Conservation (phyloP, 1,140 invertebrate genomes). For the Diprion similis region DNA sequence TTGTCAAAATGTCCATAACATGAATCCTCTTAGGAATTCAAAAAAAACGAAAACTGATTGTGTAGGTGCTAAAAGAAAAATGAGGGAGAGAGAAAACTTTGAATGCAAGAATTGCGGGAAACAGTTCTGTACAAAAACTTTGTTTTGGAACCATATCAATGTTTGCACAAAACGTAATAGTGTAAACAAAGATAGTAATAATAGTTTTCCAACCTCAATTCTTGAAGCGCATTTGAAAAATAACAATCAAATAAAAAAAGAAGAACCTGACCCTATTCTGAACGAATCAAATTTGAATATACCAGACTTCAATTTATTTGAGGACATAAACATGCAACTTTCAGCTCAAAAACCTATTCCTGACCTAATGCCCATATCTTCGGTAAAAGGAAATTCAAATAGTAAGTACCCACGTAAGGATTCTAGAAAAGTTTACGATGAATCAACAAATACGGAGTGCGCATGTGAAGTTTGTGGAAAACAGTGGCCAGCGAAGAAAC, state of each 20-base stretch:
- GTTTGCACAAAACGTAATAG: constrained; percentile 38
- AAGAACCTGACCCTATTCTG: constrained; percentile 38
- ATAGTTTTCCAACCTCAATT: constrained; percentile 43
- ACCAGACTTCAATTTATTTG: constrained; percentile 59
- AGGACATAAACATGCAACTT: constrained; percentile 57
- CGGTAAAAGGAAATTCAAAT: constrained; percentile 36
- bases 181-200: constrained; percentile 3
- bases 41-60: constrained; percentile 47
- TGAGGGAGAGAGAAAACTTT: constrained; percentile 45
- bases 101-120: constrained; percentile 55
- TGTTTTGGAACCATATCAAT: constrained; percentile 54
- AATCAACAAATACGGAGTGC: constrained; percentile 58
- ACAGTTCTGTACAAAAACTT: constrained; percentile 54
- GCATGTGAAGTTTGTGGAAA: constrained; percentile 68
- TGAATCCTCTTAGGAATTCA: constrained; percentile 46
- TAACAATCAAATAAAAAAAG: constrained; percentile 56
- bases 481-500: constrained; percentile 68
- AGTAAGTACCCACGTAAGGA: constrained; percentile 58
- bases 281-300: constrained; percentile 56
- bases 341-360: constrained; percentile 55
- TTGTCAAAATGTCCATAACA: constrained; percentile 54
- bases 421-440: constrained; percentile 58
- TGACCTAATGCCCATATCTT: constrained; percentile 52
- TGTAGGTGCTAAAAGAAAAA: constrained; percentile 28
- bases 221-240: constrained; percentile 55